Percentiles rank a stretch among this genome's conserved stretches.
These are phyloP conservation scores for Phrynosoma blainvillii DNA, from an alignment of 2,113 vertebrate species.

Conservation along the genomic window DNA sequence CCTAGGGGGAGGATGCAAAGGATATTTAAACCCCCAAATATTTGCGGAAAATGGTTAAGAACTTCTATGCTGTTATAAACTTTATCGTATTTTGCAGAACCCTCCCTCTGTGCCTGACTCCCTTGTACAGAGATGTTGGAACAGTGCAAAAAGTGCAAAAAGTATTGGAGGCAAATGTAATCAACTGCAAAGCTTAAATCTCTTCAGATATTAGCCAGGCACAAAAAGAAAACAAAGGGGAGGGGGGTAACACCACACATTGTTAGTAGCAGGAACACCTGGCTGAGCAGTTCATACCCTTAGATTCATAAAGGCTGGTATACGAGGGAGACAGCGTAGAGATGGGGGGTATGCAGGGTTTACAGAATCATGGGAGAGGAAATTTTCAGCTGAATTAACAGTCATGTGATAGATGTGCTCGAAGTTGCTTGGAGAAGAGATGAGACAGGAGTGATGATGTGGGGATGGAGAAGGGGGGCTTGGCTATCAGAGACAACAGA, in stretches of 20 bases:
- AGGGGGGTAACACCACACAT: constrained; percentile 47
- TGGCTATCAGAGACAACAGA: constrained; percentile 80
- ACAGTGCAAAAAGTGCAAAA: constrained; percentile 16
- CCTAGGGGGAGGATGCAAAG: too few relatives aligned
- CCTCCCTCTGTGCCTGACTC: neutral
- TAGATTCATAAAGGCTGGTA: constrained; percentile 79
- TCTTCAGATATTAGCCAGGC: constrained; percentile 67
- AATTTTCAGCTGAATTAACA: constrained; percentile 87
- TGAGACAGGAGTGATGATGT: constrained; percentile 80
- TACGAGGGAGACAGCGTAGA: constrained; percentile 79
- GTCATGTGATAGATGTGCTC: constrained; percentile 93
- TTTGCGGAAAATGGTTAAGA: neutral
- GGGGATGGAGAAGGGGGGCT: constrained; percentile 80
- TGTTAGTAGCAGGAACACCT: constrained; percentile 74
- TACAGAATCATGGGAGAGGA: constrained; percentile 84
- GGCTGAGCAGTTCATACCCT: constrained; percentile 80
- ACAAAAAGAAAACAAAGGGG: constrained; percentile 29
- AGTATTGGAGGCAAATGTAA: constrained; percentile 46
- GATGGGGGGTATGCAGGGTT: constrained; percentile 78
- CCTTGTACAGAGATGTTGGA: neutral
- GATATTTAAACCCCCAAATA: neutral
- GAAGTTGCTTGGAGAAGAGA: constrained; percentile 89
- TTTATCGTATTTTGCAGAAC: neutral
- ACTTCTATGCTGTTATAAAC: neutral
- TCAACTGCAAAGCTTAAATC: constrained; percentile 43